Percentiles rank a stretch among this genome's conserved stretches.
Conservation (phyloP, 2,797 vertebrate genomes). For the Merluccius polli region DNA sequence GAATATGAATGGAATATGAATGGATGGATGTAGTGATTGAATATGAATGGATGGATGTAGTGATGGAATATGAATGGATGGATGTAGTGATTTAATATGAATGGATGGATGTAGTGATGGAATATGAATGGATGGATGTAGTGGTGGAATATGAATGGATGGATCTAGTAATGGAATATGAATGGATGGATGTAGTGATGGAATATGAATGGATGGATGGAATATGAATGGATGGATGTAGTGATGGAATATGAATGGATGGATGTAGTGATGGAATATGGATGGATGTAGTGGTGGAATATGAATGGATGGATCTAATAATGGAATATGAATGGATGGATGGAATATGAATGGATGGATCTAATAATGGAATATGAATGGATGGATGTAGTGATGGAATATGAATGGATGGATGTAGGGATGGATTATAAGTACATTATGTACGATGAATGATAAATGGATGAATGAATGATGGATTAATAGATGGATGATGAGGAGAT, state of each 20-base stretch:
- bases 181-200: background rate
- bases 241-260: background rate
- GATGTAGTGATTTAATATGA: no score
- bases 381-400: background rate
- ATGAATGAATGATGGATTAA: background rate
- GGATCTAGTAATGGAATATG: background rate
- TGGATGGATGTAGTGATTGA: background rate
- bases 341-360: background rate
- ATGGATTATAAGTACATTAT: no score
- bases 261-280: background rate
- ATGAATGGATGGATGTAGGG: no score
- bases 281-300: no score
- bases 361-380: background rate
- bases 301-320: no score
- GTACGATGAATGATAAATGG: no score
- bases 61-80: no score
- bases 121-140: background rate
- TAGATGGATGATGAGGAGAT: background rate
- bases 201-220: no score
- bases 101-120: background rate
- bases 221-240: background rate
- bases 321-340: background rate
- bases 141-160: background rate
- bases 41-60: background rate
- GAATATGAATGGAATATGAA: background rate